Conservation (phyloP, 2,113 vertebrate species). For the Anarhynchus alexandrinus region DNA sequence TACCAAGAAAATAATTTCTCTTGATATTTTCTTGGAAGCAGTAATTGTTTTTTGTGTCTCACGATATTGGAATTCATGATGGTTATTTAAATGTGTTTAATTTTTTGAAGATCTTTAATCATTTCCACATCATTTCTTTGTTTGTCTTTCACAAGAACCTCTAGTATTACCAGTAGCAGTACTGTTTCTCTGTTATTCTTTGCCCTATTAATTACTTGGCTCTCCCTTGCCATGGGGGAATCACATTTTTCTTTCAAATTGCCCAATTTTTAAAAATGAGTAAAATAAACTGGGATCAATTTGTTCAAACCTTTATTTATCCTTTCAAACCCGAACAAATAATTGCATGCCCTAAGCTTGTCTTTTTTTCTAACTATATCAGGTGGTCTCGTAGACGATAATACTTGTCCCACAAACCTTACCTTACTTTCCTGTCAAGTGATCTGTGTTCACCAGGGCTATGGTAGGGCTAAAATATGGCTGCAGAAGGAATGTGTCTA, state of each 20-base stretch:
- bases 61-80: neutral
- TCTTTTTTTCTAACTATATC: neutral
- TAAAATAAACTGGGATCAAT: neutral
- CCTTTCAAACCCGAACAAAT: neutral
- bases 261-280: neutral
- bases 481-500: neutral
- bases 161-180: neutral
- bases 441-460: neutral
- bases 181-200: neutral
- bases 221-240: neutral
- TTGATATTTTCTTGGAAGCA: constrained; percentile 8
- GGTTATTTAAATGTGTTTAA: neutral
- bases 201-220: neutral
- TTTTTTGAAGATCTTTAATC: neutral
- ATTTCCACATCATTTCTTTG: neutral
- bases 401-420: neutral
- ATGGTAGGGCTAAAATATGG: neutral
- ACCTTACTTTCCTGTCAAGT: neutral
- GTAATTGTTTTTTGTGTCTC: neutral
- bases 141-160: neutral
- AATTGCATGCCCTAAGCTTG: neutral
- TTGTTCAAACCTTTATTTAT: neutral
- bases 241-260: neutral
- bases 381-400: neutral
- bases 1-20: neutral